Evolutionary conservation across 2,888 invertebrate species (phyloP).

Genomic region (Euplexia lucipara): DNA sequence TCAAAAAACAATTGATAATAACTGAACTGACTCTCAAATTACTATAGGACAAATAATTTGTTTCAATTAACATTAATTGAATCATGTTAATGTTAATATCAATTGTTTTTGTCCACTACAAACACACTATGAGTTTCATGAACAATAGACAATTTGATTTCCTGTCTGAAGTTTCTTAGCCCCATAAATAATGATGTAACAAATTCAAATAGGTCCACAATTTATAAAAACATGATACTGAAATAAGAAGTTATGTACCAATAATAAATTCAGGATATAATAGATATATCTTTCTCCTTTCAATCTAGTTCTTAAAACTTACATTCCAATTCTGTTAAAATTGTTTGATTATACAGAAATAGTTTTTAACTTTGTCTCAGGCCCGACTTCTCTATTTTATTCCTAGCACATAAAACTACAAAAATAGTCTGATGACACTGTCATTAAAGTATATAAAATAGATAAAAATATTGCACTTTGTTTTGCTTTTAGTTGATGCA

Average conservation of each 20-base stretch:
- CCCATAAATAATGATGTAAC: neutral
- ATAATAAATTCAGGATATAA: neutral
- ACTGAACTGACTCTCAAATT: conserved; percentile 19
- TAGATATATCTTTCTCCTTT: neutral
- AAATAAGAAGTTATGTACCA: neutral
- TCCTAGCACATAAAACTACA: no score
- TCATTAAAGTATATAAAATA: neutral
- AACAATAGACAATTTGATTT: neutral
- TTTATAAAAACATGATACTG: no score
- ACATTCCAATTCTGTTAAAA: neutral
- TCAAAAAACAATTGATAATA: conserved; percentile 12
- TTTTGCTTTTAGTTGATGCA: neutral
- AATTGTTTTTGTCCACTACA: neutral
- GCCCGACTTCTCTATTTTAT: no score
- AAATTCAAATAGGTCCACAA: no score
- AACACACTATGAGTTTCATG: neutral
- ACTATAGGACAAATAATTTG: conserved; percentile 11
- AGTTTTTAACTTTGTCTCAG: neutral
- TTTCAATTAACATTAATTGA: conserved; percentile 33
- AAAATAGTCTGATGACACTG: neutral
- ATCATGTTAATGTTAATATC: conserved; percentile 13
- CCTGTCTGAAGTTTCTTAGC: neutral
- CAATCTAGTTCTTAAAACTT: neutral
- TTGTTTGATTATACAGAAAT: neutral
- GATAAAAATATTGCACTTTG: neutral